Evolutionary conservation across 2,113 vertebrate species (phyloP), one percentile per base, ranked within the genome.

Genomic region (Copsychus sechellarum): DNA sequence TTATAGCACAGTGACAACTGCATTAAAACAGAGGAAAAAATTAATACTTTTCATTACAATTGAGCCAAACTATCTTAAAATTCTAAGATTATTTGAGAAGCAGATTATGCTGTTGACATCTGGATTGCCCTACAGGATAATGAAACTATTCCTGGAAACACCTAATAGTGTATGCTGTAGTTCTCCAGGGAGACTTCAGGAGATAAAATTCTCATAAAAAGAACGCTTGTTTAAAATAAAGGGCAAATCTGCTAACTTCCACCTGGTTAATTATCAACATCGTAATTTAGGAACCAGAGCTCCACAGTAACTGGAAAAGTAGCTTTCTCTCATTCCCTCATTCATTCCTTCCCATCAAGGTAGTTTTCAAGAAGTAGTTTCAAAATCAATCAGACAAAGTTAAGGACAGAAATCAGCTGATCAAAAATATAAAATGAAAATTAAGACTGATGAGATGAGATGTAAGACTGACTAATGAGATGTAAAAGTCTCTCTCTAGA

Each of bases 361-460:
- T n/a, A 84, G 33, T 58, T 89, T 96, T 79, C 70, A 89, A 82
- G 28, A 25, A 76, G 60, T 34, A 71, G 40, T 42, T 79, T 62
- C 43, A 92, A 81, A 85, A 92, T 47, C 24, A 76, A 12, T 56
- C 33, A 56, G 20, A 61, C 22, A 73, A 86, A 43, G 33, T 88
- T 36, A 93, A 91, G 71, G 74, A 85, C 54, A 84, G 67, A 88
- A 92, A 90, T 76, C 51, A 88, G 31, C n/a, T 93, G 88, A 86
- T 78, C 54, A 84, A 89, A 90, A 87, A 62, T 53, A 81, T 57
- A 38, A 89, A 94, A 74, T 64, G 60, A 62, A 83, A 86, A 94
- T 66, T 50, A 91, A 91, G 91, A 92, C 12, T 90, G 48, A 89
- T 92, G 82, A 83, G 50, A 69, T 66, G n/a, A n/a, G n/a, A n/a